phyloP scores from a whole-genome alignment of 2,888 invertebrate genomes.

The Seladonia tumulorum region DNA sequence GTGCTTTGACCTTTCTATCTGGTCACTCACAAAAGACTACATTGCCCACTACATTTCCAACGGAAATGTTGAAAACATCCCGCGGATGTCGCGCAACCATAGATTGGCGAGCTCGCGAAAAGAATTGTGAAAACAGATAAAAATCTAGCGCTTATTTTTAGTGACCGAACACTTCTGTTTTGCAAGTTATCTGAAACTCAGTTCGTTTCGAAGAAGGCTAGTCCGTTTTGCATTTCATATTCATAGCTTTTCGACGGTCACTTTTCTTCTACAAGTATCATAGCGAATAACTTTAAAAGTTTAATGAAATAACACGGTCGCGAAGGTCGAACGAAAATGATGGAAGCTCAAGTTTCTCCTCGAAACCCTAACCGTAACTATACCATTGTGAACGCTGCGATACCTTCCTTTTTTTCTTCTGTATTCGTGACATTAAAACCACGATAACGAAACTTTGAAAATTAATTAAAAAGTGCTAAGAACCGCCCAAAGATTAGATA shows the following conservation, averaged over 20 bases:
- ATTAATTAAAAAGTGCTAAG: not conserved
- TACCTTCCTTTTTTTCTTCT: not conserved
- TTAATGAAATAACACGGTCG: not conserved
- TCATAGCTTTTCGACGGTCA: not conserved
- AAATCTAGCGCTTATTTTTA: not conserved
- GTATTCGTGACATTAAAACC: no score
- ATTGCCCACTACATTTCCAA: no score
- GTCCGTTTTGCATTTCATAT: not conserved
- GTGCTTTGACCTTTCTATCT: slow-evolving; percentile 38
- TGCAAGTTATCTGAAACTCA: no score
- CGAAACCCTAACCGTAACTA: no score
- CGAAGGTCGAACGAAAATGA: slow-evolving; percentile 14
- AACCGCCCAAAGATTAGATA: not conserved
- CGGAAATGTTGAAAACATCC: not conserved
- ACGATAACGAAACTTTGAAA: not conserved
- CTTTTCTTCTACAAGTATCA: not conserved
- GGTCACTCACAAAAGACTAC: not conserved
- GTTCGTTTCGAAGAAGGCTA: no score
- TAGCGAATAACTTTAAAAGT: not conserved
- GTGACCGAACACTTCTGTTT: not conserved
- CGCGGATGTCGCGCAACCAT: not conserved
- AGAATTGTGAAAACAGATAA: not conserved
- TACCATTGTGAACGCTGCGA: no score
- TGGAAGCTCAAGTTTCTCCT: no score
- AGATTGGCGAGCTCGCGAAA: not conserved